phyloP scores from a whole-genome alignment of 37 sponge, comb jelly and placozoan genomes.

The Chondrilla cf. caribensis region DNA sequence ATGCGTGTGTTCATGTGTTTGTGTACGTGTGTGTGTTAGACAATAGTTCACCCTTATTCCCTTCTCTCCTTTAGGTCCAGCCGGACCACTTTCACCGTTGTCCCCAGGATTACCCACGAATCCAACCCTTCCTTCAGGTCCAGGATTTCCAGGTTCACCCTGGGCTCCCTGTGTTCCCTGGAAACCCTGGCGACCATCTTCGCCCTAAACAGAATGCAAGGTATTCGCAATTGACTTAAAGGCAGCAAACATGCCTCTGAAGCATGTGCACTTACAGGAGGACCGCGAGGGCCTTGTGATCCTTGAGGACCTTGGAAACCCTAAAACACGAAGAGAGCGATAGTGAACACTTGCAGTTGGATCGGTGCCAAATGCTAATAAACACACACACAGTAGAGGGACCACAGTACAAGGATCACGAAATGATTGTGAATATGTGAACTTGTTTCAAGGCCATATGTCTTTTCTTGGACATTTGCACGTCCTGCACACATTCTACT shows the following conservation, averaged over 20 bases:
- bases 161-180: conserved; percentile 62
- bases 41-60: conserved; percentile 20
- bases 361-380: background rate
- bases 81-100: conserved; percentile 37
- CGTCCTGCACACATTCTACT: too few relatives aligned
- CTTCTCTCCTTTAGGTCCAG: conserved; percentile 24
- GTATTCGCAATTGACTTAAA: background rate
- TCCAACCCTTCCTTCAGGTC: conserved; percentile 54
- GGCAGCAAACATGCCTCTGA: too few relatives aligned
- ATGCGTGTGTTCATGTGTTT: too few relatives aligned
- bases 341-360: background rate
- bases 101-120: conserved; percentile 56
- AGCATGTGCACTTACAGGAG: conserved; percentile 10
- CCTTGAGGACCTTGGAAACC: conserved; percentile 1
- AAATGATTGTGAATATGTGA: too few relatives aligned
- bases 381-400: too few relatives aligned
- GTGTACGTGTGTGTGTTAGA: background rate
- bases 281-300: conserved; percentile 13
- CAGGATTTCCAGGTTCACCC: conserved; percentile 60
- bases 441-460: too few relatives aligned
- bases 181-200: conserved; percentile 43
- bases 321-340: background rate
- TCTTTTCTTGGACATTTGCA: too few relatives aligned
- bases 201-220: background rate
- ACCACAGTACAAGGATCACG: too few relatives aligned